Conservation (phyloP, 2,797 vertebrate species). For the Girardinus metallicus region DNA sequence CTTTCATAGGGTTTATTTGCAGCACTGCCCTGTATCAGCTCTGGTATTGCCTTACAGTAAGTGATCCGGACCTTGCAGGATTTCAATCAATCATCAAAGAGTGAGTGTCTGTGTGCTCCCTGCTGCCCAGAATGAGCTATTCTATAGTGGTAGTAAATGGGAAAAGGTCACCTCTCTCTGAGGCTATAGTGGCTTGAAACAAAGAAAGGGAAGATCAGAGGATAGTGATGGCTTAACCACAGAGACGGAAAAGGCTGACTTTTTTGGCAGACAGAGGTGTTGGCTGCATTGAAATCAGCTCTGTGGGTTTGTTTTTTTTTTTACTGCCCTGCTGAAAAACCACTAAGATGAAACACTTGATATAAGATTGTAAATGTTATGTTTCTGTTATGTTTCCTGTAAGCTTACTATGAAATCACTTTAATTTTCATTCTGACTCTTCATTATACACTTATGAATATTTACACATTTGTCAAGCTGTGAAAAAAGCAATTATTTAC, state of each 20-base stretch:
- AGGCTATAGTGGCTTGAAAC: constrained; percentile 40
- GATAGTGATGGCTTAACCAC: constrained; percentile 39
- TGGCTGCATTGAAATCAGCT: constrained; percentile 38
- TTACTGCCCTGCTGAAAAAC: constrained; percentile 21
- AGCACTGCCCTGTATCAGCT: constrained; percentile 65
- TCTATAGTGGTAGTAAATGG: constrained; percentile 68
- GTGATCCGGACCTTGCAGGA: constrained; percentile 73
- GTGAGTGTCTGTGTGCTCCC: constrained; percentile 52
- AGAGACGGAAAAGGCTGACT: constrained; percentile 22
- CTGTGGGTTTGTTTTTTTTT: neutral
- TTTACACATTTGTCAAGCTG: constrained; percentile 50
- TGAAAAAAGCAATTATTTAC: constrained; percentile 2
- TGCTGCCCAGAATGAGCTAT: constrained; percentile 69
- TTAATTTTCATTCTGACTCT: constrained; percentile 11
- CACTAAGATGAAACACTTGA: constrained; percentile 12
- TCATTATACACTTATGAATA: constrained; percentile 50
- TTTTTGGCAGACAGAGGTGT: constrained; percentile 15
- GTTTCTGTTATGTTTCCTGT: constrained; percentile 14
- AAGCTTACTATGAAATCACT: constrained; percentile 32
- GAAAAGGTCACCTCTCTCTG: constrained; percentile 77
- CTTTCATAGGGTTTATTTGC: constrained; percentile 66
- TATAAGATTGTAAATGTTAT: constrained; percentile 17
- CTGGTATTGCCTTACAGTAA: constrained; percentile 79
- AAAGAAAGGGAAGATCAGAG: constrained; percentile 54
- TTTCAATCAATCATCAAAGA: constrained; percentile 82